These are phyloP conservation scores for Hylyphantes graminicola DNA, from an alignment of 1,140 invertebrate genomes.

Conservation along the genomic window DNA sequence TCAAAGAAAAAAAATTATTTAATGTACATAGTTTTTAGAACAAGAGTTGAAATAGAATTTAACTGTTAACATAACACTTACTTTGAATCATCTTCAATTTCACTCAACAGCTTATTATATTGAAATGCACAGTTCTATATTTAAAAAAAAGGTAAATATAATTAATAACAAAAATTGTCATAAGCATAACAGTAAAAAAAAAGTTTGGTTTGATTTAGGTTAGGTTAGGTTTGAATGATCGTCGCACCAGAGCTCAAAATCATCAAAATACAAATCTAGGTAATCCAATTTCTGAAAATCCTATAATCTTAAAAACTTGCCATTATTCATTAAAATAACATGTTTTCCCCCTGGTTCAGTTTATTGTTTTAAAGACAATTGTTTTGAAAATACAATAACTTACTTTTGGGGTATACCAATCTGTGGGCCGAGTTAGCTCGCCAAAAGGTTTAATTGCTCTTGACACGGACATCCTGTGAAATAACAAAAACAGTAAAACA, in stretches of 20 bases:
- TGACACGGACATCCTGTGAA: conserved; percentile 82
- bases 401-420: conserved; percentile 91
- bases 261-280: not conserved
- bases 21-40: not conserved
- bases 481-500: conserved; percentile 4
- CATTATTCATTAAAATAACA: not conserved
- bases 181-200: not conserved
- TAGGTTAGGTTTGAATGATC: too few species aligned
- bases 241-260: not conserved
- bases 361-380: not conserved
- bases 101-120: conserved; percentile 84
- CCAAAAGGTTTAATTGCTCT: conserved; percentile 77
- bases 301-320: not conserved
- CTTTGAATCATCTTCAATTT: conserved; percentile 86
- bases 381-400: conserved; percentile 19
- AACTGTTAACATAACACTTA: conserved; percentile 64
- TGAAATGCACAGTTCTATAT: conserved; percentile 84
- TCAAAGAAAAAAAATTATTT: not conserved
- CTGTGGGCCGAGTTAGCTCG: conserved; percentile 80
- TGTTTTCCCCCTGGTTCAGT: not conserved
- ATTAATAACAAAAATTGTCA: not conserved
- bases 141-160: conserved; percentile 59
- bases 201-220: too few species aligned
- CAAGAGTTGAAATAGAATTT: not conserved
- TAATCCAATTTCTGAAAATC: not conserved